A percentile compares a stretch with the other conserved stretches of the same genome.
Conservation (phyloP, 2,797 vertebrate genomes). For the Dryobates pubescens region DNA sequence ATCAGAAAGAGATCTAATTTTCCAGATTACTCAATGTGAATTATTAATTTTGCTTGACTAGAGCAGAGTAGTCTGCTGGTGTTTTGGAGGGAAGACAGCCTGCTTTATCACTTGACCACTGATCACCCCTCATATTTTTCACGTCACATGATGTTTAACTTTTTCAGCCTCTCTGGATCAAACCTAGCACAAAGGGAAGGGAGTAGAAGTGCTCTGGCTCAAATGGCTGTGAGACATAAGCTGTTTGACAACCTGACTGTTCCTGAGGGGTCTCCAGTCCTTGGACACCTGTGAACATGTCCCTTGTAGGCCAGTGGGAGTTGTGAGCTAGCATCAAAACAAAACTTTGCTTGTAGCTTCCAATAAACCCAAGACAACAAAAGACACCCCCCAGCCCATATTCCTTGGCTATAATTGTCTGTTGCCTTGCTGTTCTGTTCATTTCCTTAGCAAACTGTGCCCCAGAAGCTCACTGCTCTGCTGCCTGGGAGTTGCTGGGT, state of each 20-base stretch:
- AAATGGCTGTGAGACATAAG: neutral
- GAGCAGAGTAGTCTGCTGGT: neutral
- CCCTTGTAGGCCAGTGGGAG: neutral
- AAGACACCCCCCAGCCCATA: accelerated
- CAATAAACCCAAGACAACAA: neutral
- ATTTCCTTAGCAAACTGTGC: neutral
- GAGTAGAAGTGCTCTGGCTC: neutral
- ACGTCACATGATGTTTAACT: neutral
- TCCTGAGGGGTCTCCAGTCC: neutral
- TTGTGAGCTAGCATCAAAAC: neutral
- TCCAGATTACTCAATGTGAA: slow-evolving; percentile 56
- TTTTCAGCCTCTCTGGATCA: neutral
- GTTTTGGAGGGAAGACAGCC: neutral
- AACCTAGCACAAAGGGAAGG: neutral
- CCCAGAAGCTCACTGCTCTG: neutral
- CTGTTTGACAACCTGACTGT: neutral
- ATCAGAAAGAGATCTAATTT: slow-evolving; percentile 39
- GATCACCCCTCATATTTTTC: neutral
- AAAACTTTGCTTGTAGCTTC: neutral
- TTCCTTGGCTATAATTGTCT: neutral
- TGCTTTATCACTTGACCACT: neutral
- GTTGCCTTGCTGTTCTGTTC: neutral
- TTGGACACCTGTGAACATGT: accelerated
- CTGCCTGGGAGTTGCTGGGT: neutral
- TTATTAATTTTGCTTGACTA: slow-evolving; percentile 57